Evolutionary conservation across 2,888 invertebrate species (phyloP).

Genomic region (Macrosoma leucophasiata): DNA sequence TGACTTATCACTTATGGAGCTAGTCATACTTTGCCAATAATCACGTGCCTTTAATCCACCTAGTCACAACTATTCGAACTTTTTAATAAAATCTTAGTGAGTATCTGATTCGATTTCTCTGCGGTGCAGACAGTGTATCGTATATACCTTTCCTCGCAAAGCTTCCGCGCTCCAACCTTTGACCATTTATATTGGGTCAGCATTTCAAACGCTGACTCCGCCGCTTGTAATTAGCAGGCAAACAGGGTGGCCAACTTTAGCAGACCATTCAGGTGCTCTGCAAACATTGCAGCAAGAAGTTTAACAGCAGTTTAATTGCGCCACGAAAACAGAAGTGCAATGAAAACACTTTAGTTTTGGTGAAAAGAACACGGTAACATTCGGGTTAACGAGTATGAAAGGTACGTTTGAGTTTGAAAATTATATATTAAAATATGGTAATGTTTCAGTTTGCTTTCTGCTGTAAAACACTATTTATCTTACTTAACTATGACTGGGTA

Average conservation of each 20-base stretch:
- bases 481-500: too few relatives aligned
- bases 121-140: too few relatives aligned
- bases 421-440: slow-evolving; percentile 42
- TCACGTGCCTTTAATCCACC: too few relatives aligned
- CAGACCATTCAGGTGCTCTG: slow-evolving; percentile 67
- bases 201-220: slow-evolving; percentile 58
- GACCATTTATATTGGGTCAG: slow-evolving; percentile 64
- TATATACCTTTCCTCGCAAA: too few relatives aligned
- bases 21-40: too few relatives aligned
- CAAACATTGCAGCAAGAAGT: slow-evolving; percentile 72
- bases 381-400: slow-evolving; percentile 30
- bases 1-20: too few relatives aligned
- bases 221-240: slow-evolving; percentile 69
- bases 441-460: too few relatives aligned
- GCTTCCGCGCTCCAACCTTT: slow-evolving; percentile 64
- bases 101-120: too few relatives aligned
- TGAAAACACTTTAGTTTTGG: slow-evolving; percentile 64
- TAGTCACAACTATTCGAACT: too few relatives aligned
- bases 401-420: slow-evolving; percentile 35
- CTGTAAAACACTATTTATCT: too few relatives aligned
- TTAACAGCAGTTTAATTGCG: slow-evolving; percentile 75
- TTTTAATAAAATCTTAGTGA: too few relatives aligned
- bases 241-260: slow-evolving; percentile 68
- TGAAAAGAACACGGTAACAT: slow-evolving; percentile 61
- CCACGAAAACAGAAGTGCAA: slow-evolving; percentile 68